These are phyloP conservation scores for Lobophora halterata DNA, from an alignment of 2,888 invertebrate species.

Conservation along the genomic window DNA sequence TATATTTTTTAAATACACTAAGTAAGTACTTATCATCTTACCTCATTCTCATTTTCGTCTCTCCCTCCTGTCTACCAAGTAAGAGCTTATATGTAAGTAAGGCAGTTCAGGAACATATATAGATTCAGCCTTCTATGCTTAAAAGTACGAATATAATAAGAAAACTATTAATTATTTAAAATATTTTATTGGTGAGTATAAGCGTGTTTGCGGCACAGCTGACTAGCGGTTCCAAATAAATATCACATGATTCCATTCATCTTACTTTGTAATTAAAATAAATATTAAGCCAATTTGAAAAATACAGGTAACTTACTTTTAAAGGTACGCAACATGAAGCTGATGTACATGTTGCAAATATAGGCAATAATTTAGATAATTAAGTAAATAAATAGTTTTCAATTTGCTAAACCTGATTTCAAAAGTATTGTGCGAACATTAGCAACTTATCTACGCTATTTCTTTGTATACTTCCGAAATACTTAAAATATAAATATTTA, in stretches of 20 bases:
- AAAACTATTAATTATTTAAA: slow-evolving; percentile 47
- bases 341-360: slow-evolving; percentile 5
- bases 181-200: slow-evolving; percentile 76
- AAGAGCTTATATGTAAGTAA: too few relatives aligned
- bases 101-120: too few relatives aligned
- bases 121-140: too few relatives aligned
- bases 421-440: slow-evolving; percentile 67
- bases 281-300: slow-evolving; percentile 39
- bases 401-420: slow-evolving; percentile 32
- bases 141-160: slow-evolving; percentile 30
- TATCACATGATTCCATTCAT: slow-evolving; percentile 67
- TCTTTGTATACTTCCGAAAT: slow-evolving; percentile 57
- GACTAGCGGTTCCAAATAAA: slow-evolving; percentile 73
- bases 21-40: too few relatives aligned
- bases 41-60: too few relatives aligned
- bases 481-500: slow-evolving; percentile 63
- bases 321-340: slow-evolving; percentile 5
- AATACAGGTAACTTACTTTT: slow-evolving; percentile 31
- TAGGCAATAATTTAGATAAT: slow-evolving; percentile 17
- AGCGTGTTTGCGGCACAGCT: slow-evolving; percentile 78
- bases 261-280: slow-evolving; percentile 33
- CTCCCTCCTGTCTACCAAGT: too few relatives aligned
- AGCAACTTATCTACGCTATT: slow-evolving; percentile 59
- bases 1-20: too few relatives aligned
- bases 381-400: slow-evolving; percentile 13